Evolutionary conservation across 2,888 invertebrate species (phyloP), one percentile per base, ranked within the genome.

Genomic region (Eristalinus sepulchralis): DNA sequence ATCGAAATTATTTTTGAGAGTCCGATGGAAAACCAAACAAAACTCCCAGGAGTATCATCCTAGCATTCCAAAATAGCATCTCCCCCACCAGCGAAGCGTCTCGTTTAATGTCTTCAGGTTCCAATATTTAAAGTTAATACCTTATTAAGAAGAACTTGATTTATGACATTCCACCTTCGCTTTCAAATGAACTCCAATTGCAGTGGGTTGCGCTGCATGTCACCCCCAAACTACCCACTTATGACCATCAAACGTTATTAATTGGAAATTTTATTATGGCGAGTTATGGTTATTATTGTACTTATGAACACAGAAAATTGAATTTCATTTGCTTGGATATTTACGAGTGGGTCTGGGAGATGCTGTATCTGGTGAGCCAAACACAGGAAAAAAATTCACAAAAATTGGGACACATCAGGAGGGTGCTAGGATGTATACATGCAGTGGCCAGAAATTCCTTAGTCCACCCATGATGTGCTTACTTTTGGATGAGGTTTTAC

Each of bases 211-310:
- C n/a, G n/a, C n/a, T n/a, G n/a, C n/a, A n/a, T n/a, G n/a, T n/a
- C 36, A 27, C 13, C 22, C 13, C 9, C 13, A 24, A 13, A 33
- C 55, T 55, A 33, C 33, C 33, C 57, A 59, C 68, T 36, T 59
- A 36, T 24, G 57, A 34, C n/a, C 31, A 36, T 39, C 66, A 76
- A 72, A 77, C 60, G 62, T 36, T 55, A 68, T 68, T 77, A 77
- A 77, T 77, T 60, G 77, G 53, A 62, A 77, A 77, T 77, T 68
- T 55, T 47, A 77, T 77, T 68, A 68, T 62, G 34, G 62, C 53
- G 53, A 77, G 68, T 77, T 77, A 68, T 68, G 77, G 68, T 55
- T 62, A 55, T 77, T 68, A 77, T 53, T 77, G 55, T n/a, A n/a
- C n/a, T n/a, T 53, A 77, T 68, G 77, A 53, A 36, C 13, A 64